Base-by-base conservation (phyloP, 2,113 vertebrate genomes). In the Pollachius pollachius region DNA sequence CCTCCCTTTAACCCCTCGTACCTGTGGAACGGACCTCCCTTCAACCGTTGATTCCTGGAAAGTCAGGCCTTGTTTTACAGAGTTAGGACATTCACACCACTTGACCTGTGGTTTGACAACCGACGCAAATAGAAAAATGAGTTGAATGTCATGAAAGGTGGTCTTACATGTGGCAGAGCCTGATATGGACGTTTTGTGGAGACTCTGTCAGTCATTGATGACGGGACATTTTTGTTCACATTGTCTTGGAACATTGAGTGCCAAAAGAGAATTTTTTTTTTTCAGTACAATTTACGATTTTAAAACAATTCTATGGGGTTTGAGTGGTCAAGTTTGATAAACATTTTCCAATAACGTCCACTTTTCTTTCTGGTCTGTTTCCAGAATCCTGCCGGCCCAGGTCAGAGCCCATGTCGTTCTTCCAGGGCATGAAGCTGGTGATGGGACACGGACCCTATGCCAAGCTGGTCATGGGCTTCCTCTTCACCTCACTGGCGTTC, bases 401-500 rank as follows among this genome's bases (percentile, higher is more conserved):
- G 80, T 78, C 88, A 0, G 87, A 94, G 5, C 93, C 91, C 0
- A 86, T 92, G 73, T 89, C 94, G 15, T 98, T 98, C 87, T 92
- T 94, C 77, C 91, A 87, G 73, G 95, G 97, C 41, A 90, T 98
- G 72, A 93, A 90, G 74, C 86, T 97, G 76, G 95, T 99, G 79
- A 95, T 97, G 95, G 92, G 94, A 15, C 93, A 98, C 0, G 87
- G 94, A 34, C 94, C 97, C 0, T 99, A 99, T 1, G 87, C 94
- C 85, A 99, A 94, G 67, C 93, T 99, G 69, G 95, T 99, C 1
- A 88, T 93, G 0, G 96, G 90, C 67, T 99, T 99, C 88, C 95
- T 99, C 70, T 99, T 98, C 70, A 97, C 96, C 64, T 99, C 97
- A 0, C 82, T 99, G 76, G 97, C 89, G 23, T 99, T 99, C 84